Conservation (phyloP, 2,888 invertebrate species). For the Hipparchia semele region DNA sequence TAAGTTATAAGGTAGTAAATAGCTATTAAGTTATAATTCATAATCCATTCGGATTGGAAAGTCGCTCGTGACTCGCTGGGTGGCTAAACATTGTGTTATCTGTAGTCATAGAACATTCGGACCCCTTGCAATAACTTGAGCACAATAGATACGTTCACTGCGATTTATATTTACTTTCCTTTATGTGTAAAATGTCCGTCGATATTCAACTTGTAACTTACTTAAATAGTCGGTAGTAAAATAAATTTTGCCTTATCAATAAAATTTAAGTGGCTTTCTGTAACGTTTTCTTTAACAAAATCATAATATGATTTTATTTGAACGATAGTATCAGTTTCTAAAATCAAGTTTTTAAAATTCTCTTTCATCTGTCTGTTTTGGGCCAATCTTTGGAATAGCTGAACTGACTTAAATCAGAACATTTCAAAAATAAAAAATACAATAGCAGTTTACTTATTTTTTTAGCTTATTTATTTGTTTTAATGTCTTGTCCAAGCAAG, state of each 20-base stretch:
- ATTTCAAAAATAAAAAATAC: no score
- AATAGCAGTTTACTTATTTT: not conserved
- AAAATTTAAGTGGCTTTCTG: no score
- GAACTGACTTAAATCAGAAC: no score
- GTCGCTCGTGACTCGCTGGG: slow-evolving; percentile 36
- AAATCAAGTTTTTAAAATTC: no score
- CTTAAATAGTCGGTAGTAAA: not conserved
- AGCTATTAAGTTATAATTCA: slow-evolving; percentile 18
- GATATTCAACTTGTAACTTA: slow-evolving; percentile 14
- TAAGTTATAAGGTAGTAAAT: slow-evolving; percentile 5
- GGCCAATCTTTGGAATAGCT: no score
- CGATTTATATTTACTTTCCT: slow-evolving; percentile 29
- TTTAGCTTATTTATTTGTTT: not conserved
- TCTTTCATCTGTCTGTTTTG: no score
- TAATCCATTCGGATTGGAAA: slow-evolving; percentile 28
- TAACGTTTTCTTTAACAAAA: no score
- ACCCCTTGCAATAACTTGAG: slow-evolving; percentile 33
- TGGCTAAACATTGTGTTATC: slow-evolving; percentile 35
- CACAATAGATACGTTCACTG: slow-evolving; percentile 37
- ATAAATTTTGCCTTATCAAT: not conserved
- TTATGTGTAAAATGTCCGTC: slow-evolving; percentile 24
- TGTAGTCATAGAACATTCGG: slow-evolving; percentile 18
- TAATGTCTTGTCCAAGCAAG: not conserved
- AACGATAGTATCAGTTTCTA: no score
- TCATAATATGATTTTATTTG: no score